Conservation (phyloP, 2,797 vertebrate genomes). For the Martes flavigula region DNA sequence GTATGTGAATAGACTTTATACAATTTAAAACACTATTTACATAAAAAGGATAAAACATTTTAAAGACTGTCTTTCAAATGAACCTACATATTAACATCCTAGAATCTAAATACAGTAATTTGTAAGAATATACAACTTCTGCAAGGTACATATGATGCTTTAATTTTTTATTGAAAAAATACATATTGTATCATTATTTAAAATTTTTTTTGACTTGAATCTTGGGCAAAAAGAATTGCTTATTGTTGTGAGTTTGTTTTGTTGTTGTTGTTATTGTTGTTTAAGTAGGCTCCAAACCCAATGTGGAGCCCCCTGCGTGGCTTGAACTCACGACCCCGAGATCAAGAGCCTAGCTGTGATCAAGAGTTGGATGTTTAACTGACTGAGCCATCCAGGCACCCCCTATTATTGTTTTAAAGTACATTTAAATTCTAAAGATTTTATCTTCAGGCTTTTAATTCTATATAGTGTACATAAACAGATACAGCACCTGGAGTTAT, state of each 20-base stretch:
- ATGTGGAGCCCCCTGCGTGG: neutral
- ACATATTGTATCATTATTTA: neutral
- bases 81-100: conserved; percentile 35
- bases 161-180: conserved; percentile 17
- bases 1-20: neutral
- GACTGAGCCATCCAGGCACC: neutral
- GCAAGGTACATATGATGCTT: neutral
- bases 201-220: neutral
- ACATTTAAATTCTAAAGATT: conserved; percentile 32
- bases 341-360: neutral
- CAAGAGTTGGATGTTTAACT: neutral
- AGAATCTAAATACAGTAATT: neutral
- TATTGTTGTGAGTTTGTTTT: neutral
- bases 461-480: neutral
- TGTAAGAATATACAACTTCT: neutral
- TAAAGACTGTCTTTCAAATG: conserved; percentile 43
- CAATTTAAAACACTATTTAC: conserved; percentile 44
- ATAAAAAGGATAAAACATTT: neutral
- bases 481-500: neutral
- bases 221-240: conserved; percentile 29
- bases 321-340: neutral
- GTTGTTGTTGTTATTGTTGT: neutral
- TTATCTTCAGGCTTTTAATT: neutral
- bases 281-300: neutral
- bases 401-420: neutral